Base-by-base conservation (phyloP, 2,113 vertebrate species). In the Cathartes aura region DNA sequence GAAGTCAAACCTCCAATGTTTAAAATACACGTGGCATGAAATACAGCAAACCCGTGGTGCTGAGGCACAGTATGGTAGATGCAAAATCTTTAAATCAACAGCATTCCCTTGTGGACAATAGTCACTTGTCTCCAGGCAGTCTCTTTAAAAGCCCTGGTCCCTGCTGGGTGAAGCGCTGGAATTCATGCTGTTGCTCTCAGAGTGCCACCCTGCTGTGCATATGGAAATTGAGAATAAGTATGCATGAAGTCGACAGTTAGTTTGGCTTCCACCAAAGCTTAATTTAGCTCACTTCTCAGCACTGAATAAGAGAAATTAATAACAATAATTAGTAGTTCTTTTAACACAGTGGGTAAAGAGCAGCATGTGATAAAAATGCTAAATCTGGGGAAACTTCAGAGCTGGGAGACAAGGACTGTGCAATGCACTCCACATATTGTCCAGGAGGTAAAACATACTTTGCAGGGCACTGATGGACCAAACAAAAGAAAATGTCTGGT, bases 401-500 rank as follows among this genome's bases (percentile, higher is more conserved):
- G 53, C 29, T 73, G 32, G 43, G 38, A 86, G n/a, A 80, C 13
- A 81, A 84, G 73, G 70, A 38, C 15, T 34, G 18, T 74, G 43
- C 29, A 64, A 73, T 42, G 45, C 38, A 73, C 34, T 85, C 67
- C 62, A 47, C 34, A 19, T 30, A 19, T 30, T 30, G 32, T 26
- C 0, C 1, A 81, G 76, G 53, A 93, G 62, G 60, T 93, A 91
- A 81, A 73, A 79, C 53, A 68, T 56, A 87, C 27, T 95, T 78
- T 68, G 45, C 72, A 91, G 58, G 63, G 60, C 40, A 59, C 29
- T 60, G 47, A 63, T 42, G 91, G 53, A 80, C 53, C 94, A 76
- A 97, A 96, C 81, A 87, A 96, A 95, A 95, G 87, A 94, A 94
- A 94, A 85, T 22, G 16, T 97, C 78, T 75, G 81, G 89, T 91